phyloP scores from a whole-genome alignment of 2,113 vertebrate genomes.

The Mustelus asterias region DNA sequence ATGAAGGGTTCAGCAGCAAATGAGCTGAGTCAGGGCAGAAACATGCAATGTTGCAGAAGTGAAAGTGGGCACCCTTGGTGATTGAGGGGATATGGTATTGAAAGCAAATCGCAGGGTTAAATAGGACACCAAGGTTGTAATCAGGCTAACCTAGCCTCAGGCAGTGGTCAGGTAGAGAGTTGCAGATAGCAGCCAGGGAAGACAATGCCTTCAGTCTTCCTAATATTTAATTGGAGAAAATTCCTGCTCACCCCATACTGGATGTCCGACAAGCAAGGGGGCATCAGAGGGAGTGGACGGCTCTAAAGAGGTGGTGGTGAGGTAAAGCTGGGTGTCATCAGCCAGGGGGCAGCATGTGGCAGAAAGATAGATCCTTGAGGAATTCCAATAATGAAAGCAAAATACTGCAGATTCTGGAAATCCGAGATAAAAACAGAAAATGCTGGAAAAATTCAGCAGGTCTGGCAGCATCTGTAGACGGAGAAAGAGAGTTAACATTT shows the following conservation, averaged over 20 bases:
- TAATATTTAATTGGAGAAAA: background rate
- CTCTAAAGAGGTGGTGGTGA: background rate
- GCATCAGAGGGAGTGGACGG: background rate
- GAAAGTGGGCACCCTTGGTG: background rate
- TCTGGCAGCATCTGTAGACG: no score
- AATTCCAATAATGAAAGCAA: background rate
- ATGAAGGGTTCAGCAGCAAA: background rate
- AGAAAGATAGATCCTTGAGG: background rate
- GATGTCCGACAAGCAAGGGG: background rate
- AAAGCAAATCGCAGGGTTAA: background rate
- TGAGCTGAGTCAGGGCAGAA: background rate
- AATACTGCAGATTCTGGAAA: no score
- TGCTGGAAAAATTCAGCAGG: no score
- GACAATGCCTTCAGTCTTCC: no score
- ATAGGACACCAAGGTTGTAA: background rate
- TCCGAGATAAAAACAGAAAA: no score
- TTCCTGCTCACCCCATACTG: background rate
- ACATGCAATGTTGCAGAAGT: background rate
- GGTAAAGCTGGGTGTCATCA: no score
- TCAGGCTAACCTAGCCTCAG: background rate
- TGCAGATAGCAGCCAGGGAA: background rate
- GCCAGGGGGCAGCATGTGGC: background rate
- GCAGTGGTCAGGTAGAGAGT: background rate
- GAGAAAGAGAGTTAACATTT: no score
- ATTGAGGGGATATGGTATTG: background rate